A percentile compares a stretch with the other conserved stretches of the same genome.
Evolutionary conservation across 2,113 vertebrate species (phyloP).

Genomic region (Naja naja): DNA sequence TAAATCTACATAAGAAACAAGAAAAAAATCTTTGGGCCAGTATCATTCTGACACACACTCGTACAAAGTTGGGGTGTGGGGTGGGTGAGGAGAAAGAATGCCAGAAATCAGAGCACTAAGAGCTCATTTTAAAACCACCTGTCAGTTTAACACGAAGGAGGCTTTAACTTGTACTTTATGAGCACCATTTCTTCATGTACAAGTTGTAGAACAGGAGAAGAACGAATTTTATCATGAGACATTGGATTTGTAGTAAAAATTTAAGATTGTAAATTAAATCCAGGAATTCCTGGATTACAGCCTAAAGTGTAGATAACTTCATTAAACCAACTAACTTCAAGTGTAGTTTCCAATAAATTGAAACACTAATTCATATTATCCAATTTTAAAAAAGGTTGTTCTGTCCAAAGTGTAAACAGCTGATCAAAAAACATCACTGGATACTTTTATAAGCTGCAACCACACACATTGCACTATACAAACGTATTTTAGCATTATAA

Average conservation of each 20-base stretch:
- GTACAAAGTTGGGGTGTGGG: not conserved
- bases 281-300: conserved; percentile 23
- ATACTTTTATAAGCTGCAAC: conserved; percentile 53
- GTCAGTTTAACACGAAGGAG: conserved; percentile 33
- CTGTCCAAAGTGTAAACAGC: conserved; percentile 32
- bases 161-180: conserved; percentile 24
- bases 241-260: conserved; percentile 12
- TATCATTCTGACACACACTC: conserved; percentile 4
- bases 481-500: conserved; percentile 31
- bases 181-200: conserved; percentile 38
- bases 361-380: conserved; percentile 38
- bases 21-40: conserved; percentile 26
- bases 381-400: conserved; percentile 34
- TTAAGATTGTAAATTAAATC: conserved; percentile 27
- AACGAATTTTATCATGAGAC: conserved; percentile 7
- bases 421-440: conserved; percentile 28
- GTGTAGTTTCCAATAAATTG: conserved; percentile 18
- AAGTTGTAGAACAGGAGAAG: conserved; percentile 32
- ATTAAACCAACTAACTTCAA: conserved; percentile 25
- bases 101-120: conserved; percentile 21
- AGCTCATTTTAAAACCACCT: conserved; percentile 22
- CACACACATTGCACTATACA: conserved; percentile 48
- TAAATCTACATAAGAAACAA: not conserved
- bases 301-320: conserved; percentile 9
- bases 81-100: not conserved